Conservation (phyloP, 2,888 invertebrate genomes). For the Notodonta ziczac region DNA sequence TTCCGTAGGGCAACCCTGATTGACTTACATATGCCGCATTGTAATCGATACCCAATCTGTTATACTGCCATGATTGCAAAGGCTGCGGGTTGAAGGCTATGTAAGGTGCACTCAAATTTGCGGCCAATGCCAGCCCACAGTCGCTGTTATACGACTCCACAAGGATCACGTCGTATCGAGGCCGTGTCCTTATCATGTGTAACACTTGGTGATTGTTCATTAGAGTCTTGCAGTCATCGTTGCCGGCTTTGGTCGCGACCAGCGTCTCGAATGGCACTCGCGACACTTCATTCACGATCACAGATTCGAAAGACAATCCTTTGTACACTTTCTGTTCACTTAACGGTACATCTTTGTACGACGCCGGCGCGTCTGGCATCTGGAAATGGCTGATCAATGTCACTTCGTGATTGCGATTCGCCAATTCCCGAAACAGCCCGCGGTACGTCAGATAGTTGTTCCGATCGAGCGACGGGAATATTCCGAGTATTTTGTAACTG, state of each 20-base stretch:
- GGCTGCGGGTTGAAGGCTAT: slow-evolving; percentile 84
- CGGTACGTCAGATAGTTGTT: slow-evolving; percentile 82
- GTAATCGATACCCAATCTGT: slow-evolving; percentile 77
- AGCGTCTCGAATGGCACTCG: slow-evolving; percentile 78
- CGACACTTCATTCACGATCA: slow-evolving; percentile 75
- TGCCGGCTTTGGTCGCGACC: slow-evolving; percentile 76
- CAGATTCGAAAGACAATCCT: slow-evolving; percentile 77
- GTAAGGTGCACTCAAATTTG: slow-evolving; percentile 87
- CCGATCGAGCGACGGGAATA: slow-evolving; percentile 80
- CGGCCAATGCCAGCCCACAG: slow-evolving; percentile 88
- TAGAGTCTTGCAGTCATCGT: slow-evolving; percentile 77
- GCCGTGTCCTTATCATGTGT: slow-evolving; percentile 77
- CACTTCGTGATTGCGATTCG: slow-evolving; percentile 80
- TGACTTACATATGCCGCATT: slow-evolving; percentile 81
- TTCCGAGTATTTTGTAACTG: slow-evolving; percentile 79
- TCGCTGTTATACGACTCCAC: slow-evolving; percentile 90
- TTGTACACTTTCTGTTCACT: slow-evolving; percentile 69
- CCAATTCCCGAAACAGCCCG: slow-evolving; percentile 77
- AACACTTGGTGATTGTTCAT: slow-evolving; percentile 80
- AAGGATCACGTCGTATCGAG: slow-evolving; percentile 88
- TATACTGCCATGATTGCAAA: slow-evolving; percentile 82
- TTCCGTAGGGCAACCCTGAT: slow-evolving; percentile 72
- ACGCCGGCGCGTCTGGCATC: slow-evolving; percentile 70
- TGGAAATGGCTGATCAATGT: slow-evolving; percentile 82
- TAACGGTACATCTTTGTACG: slow-evolving; percentile 83